Evolutionary conservation across 1,140 invertebrate genomes (phyloP), one percentile per base, ranked within the genome.

Genomic region (Drosophila sturtevanti): DNA sequence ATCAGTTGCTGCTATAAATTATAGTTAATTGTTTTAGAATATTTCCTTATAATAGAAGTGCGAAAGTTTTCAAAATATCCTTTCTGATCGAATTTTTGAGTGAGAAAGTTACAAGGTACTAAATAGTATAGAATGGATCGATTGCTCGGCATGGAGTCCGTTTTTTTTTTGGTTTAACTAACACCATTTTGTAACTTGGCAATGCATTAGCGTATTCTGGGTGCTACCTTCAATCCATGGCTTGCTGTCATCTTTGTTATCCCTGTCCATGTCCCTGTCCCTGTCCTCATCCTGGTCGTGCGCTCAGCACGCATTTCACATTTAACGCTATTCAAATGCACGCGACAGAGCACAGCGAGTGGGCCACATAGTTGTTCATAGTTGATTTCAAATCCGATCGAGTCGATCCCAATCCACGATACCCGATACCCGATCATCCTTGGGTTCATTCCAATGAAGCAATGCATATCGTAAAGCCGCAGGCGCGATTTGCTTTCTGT

Each of bases 381-480:
- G 27, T 31, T 31, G 27, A 31, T 31, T 31, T 6, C 27, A 31
- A 31, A 31, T 31, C 27, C 41, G 14, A 44, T 44, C 41, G 41
- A 11, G 4, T 7, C 16, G 41, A 21, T 48, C 38, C 59, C 59
- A 44, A 27, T 61, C 14, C 22, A 27, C 37, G 35, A 9, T 48
- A 31, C 21, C 38, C 37, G 72, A 55, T 22, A 6, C 31, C 38
- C 38, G 14, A 41, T 41, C 4, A 59, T 59, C 12, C 41, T 9
- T 51, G 55, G 10, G 68, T n/a, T n/a, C 75, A 67, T 86, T 87
- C 82, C 82, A 58, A 69, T 69, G 84, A 89, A 89, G 54, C 72
- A 48, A 44, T 44, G 75, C n/a, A 22, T 55, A 77, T 85, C 72
- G 66, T 81, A 81, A 77, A 85, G 76, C 81, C 66, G 60, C 68